Evolutionary conservation across 2,888 invertebrate species (phyloP), one percentile per base, ranked within the genome.

Genomic region (Scaeva pyrastri): DNA sequence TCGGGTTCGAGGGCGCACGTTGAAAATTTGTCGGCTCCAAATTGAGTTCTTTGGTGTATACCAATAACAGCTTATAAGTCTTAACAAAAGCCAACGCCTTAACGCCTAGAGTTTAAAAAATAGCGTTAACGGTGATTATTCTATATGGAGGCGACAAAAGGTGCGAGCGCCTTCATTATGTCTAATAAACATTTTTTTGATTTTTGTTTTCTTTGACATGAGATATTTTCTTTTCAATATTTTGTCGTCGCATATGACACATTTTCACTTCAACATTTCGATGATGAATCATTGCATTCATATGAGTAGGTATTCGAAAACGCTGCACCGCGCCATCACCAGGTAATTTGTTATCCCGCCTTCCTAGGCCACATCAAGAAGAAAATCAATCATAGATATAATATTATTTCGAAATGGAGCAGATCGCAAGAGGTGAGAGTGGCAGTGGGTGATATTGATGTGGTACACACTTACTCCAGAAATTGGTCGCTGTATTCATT

Each of bases 21-120:
- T 68, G 50, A 74, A 31, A 70, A 77, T 60, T 60, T 52, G 60
- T 82, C 55, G 77, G 60, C 72, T 50, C 26, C n/a, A n/a, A n/a
- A n/a, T 36, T 36, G 6, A 23, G 14, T 21, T 55, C n/a, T 31
- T 31, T 31, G 31, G 31, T 66, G 68, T 50, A n/a, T n/a, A n/a
- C n/a, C n/a, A n/a, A n/a, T n/a, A 36, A 21, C 58, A 73, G 45
- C 52, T 66, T 10, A 31, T 31, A 39, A 14, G 50, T 70, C 64
- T 83, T 56, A 73, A 60, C 62, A 78, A 70, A 83, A 77, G 77
- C 72, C 52, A 82, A 77, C 77, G 77, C 73, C 48, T 73, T 64
- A 68, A 52, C 68, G 39, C 52, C n/a, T 36, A 2, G 52, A 73
- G 68, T 68, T 58, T 45, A 64, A 5, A 71, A 70, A 68, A n/a